These are phyloP conservation scores for Oncopodura yosiiana DNA, from an alignment of 1,140 invertebrate species.

Conservation along the genomic window DNA sequence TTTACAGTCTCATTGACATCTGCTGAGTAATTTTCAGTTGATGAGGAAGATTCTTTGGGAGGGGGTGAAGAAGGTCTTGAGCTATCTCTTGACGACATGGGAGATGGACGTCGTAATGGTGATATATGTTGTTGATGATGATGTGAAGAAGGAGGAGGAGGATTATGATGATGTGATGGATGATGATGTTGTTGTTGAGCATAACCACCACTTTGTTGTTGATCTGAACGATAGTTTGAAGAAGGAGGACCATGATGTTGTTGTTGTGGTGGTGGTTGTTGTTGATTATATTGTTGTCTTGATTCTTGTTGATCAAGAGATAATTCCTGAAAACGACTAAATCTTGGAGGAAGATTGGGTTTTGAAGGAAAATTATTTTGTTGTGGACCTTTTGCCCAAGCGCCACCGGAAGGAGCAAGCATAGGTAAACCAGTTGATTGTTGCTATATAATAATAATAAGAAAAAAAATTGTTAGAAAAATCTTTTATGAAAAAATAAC, in stretches of 20 bases:
- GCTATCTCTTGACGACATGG: constrained; percentile 12
- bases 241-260: background rate
- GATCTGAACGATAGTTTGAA: constrained; percentile 5
- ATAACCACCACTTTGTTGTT: no score
- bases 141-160: constrained; percentile 1
- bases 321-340: no score
- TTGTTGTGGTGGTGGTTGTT: background rate
- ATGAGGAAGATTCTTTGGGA: constrained; percentile 10
- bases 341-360: constrained; percentile 2
- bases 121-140: background rate
- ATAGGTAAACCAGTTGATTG: constrained; percentile 3
- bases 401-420: constrained; percentile 2
- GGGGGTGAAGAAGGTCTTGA: constrained; percentile 8
- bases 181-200: no score
- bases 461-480: background rate
- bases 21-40: constrained; percentile 8
- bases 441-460: no score
- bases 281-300: background rate
- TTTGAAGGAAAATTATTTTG: no score
- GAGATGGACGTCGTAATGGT: constrained; percentile 6
- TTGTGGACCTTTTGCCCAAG: background rate
- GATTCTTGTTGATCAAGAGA: no score
- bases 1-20: constrained; percentile 31
- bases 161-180: constrained; percentile 5
- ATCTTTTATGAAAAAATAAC: background rate